Evolutionary conservation across 2,113 vertebrate species (phyloP).

Genomic region (Arizona elegans): DNA sequence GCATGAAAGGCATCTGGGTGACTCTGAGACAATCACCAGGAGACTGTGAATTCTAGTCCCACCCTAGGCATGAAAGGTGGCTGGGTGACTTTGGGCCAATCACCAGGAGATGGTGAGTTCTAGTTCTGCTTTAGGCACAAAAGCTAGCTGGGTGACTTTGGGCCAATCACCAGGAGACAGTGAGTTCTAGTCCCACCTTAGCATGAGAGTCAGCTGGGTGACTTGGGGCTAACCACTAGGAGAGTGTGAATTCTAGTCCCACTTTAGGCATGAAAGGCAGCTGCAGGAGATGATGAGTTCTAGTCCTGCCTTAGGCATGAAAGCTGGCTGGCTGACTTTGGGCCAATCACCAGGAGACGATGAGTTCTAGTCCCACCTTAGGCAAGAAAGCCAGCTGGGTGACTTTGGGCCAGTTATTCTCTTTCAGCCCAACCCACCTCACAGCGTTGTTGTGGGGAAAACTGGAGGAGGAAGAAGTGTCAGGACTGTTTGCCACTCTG

Average conservation of each 20-base stretch:
- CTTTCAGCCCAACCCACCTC: background rate
- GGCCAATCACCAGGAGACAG: too few species aligned
- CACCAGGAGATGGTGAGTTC: too few species aligned
- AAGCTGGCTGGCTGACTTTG: accelerated
- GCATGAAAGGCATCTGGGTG: background rate
- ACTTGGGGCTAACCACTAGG: background rate
- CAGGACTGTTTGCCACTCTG: background rate
- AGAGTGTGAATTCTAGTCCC: accelerated
- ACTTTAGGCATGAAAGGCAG: too few species aligned
- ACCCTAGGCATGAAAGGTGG: too few species aligned
- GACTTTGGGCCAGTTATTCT: background rate
- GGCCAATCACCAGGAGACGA: background rate
- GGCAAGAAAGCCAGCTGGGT: accelerated
- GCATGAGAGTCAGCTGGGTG: accelerated
- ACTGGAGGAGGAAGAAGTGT: background rate
- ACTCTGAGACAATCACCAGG: background rate
- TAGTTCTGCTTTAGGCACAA: accelerated
- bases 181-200: too few species aligned
- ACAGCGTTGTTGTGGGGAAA: background rate
- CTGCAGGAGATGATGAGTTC: background rate
- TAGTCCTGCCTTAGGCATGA: accelerated
- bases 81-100: too few species aligned
- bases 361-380: background rate
- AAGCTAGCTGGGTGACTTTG: too few species aligned
- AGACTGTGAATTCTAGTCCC: too few species aligned